A percentile compares a stretch with the other conserved stretches of the same genome.
Evolutionary conservation across 2,888 invertebrate genomes (phyloP).

Genomic region (Lepidochitona cinerea): DNA sequence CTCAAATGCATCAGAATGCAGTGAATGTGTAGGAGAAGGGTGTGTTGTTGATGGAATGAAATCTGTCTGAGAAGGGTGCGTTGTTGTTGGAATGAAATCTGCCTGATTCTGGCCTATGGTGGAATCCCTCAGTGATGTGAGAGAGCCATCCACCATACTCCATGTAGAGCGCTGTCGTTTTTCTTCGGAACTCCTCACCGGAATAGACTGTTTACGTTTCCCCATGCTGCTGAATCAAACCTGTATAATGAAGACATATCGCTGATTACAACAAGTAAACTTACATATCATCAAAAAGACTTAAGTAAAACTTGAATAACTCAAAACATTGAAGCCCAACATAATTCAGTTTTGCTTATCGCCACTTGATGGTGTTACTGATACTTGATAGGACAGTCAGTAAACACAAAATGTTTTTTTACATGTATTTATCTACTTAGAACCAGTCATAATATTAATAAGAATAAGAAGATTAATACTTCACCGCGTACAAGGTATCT

Average conservation of each 20-base stretch:
- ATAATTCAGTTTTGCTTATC: too few relatives aligned
- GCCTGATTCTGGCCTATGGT: slow-evolving; percentile 32
- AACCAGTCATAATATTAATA: too few relatives aligned
- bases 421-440: too few relatives aligned
- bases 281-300: too few relatives aligned
- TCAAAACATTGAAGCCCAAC: too few relatives aligned
- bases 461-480: too few relatives aligned
- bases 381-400: too few relatives aligned
- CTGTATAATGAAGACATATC: neutral
- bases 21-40: neutral
- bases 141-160: slow-evolving; percentile 56
- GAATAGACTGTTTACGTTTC: slow-evolving; percentile 55
- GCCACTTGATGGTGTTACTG: too few relatives aligned
- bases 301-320: too few relatives aligned
- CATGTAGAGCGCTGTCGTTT: slow-evolving; percentile 56
- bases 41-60: neutral
- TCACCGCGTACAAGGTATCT: too few relatives aligned
- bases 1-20: slow-evolving; percentile 26
- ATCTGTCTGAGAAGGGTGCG: neutral
- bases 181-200: slow-evolving; percentile 46
- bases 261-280: neutral
- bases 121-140: slow-evolving; percentile 17
- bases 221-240: slow-evolving; percentile 41
- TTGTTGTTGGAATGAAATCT: neutral
- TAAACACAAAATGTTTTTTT: too few relatives aligned